Base-by-base conservation (phyloP, 2,888 invertebrate genomes). In the Pandemis corylana region DNA sequence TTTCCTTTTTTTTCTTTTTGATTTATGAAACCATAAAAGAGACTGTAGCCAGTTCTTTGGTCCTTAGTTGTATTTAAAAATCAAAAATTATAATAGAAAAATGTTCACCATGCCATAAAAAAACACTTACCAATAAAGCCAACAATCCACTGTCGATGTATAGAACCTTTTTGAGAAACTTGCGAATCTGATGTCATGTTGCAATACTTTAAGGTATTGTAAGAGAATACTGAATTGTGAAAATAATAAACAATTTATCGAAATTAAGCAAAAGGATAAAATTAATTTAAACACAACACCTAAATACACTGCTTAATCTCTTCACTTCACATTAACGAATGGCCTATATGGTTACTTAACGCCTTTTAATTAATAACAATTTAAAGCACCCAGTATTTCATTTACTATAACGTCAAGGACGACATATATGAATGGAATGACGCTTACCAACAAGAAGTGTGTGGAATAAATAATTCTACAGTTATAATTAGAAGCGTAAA, bases 131-230 rank as follows among this genome's bases (percentile, higher is more conserved):
- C 68, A 49, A 74, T 15, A 61, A 69, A 69, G 42, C 73, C 65
- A 10, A 74, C n/a, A 65, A 65, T 65, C 73, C 73, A 74, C 69
- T 74, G 73, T 41, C 64, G 64, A 15, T 69, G 46, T 36, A 69
- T 62, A 10, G 73, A 51, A 42, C 51, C 51, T 15, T 69, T 65
- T 61, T 73, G 12, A 3, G 63, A 46, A 13, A n/a, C 12, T 36
- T 20, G 20, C 15, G 12, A 42, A 28, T 59, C 59, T n/a, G 65
- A 6, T 51, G 59, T 69, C 68, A 65, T 65, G 6, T 7, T 74
- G 7, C 15, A 13, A 0, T 62, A 10, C 51, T n/a, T 49, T 9
- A 9, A 49, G 28, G 13, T 65, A 12, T 10, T 10, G 42, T 67
- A 41, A 53, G 41, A 53, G n/a, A 28, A 5, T 44, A 36, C 12